phyloP scores from a whole-genome alignment of 2,797 vertebrate genomes.

The Spea hammondii region DNA sequence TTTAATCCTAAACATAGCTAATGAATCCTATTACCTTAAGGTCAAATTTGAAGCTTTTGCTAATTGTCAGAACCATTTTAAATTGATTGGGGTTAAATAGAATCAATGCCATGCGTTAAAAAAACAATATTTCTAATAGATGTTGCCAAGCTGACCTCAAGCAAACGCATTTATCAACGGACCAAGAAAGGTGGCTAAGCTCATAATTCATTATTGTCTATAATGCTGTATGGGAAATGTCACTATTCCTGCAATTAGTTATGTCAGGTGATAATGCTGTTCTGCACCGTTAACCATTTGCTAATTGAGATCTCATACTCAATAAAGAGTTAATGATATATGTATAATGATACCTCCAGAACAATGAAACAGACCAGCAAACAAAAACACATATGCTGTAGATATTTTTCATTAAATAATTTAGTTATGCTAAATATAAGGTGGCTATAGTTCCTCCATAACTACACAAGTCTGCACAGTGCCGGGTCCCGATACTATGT shows the following conservation, averaged over 20 bases:
- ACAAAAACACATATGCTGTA: too few species aligned
- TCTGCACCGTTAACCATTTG: conserved; percentile 63
- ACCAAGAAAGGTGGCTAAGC: conserved; percentile 75
- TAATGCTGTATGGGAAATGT: conserved; percentile 82
- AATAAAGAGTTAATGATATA: background rate
- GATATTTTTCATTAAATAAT: too few species aligned
- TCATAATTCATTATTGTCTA: conserved; percentile 92
- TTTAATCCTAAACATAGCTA: conserved; percentile 99
- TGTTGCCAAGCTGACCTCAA: conserved; percentile 80
- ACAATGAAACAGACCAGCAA: too few species aligned
- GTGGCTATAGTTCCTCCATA: too few species aligned
- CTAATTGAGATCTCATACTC: conserved; percentile 59
- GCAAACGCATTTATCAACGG: conserved; percentile 88
- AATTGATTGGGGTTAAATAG: conserved; percentile 99
- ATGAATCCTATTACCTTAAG: conserved; percentile 95
- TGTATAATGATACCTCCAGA: too few species aligned
- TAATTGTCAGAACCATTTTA: conserved; percentile 97
- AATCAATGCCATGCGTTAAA: conserved; percentile 99
- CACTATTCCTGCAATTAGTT: conserved; percentile 86
- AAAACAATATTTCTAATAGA: conserved; percentile 99
- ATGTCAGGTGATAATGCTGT: conserved; percentile 81
- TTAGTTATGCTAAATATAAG: too few species aligned
- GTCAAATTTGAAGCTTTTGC: conserved; percentile 97
- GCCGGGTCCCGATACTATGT: too few species aligned
- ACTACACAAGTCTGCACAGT: too few species aligned